Evolutionary conservation across 2,888 invertebrate genomes (phyloP), one percentile per base, ranked within the genome.

Genomic region (Sclerodermus sp.): DNA sequence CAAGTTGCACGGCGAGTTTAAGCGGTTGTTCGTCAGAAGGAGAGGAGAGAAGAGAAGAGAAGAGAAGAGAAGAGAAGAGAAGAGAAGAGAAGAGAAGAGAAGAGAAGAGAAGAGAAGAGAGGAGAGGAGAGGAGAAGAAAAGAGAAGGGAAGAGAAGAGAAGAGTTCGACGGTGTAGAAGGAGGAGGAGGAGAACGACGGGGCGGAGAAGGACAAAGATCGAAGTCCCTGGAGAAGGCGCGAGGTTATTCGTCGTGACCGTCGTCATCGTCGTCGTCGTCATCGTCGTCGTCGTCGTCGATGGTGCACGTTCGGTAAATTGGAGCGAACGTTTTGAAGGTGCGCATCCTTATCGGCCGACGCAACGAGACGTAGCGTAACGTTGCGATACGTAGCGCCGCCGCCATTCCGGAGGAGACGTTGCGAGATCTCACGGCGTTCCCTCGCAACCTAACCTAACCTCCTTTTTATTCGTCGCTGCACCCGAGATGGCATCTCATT

Each of bases 1-100:
- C 59, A 43, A 55, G 55, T 58, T 50, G 53, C 44, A 50, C 36
- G 53, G 53, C 58, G 55, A 58, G 60, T 60, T 58, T 47, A 49
- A 51, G 55, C n/a, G n/a, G n/a, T n/a, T 30, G 10, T 30, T 6
- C 10, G 30, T 9, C 6, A 30, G 30, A 30, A 10, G 10, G 30
- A 30, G 30, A 30, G 30, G 10, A 10, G 10, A 10, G 6, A 30
- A 30, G 30, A 30, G 30, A 30, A 9, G 30, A 10, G 30, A 30
- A 30, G 6, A 30, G 30, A 30, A n/a, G 30, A 30, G 6, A 30
- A 9, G 10, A 30, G 30, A 30, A 10, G 10, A 10, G 10, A 9
- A 30, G 30, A 30, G 30, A 30, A 10, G 10, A 30, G 10, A 8
- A 34, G 34, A 13, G 12, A 34, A 12, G 10, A 4, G 10, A 13